phyloP scores from a whole-genome alignment of 2,888 invertebrate genomes.

The Sarcophaga rosellei region DNA sequence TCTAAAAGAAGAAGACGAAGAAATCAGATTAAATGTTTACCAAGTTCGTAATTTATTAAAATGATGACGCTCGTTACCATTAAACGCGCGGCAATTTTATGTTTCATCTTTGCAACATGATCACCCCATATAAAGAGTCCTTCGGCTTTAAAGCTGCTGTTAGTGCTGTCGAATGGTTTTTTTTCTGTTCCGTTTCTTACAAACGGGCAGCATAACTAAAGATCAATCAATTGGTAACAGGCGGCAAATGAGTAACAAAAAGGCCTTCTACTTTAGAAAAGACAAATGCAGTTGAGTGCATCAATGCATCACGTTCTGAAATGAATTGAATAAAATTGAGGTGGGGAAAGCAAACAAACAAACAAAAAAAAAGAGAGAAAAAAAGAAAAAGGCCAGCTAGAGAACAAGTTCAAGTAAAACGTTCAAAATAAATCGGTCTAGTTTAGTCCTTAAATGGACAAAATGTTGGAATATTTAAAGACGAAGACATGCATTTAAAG shows the following conservation, averaged over 20 bases:
- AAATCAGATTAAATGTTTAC: background rate
- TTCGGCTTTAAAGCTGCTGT: background rate
- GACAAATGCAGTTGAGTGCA: slow-evolving; percentile 13
- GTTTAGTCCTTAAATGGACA: slow-evolving; percentile 55
- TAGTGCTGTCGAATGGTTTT: background rate
- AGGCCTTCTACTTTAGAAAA: background rate
- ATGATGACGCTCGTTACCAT: background rate
- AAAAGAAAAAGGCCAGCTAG: slow-evolving; percentile 2
- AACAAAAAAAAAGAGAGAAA: too few relatives aligned
- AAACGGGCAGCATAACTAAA: slow-evolving; percentile 53
- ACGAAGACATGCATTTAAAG: slow-evolving; percentile 33
- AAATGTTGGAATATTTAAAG: slow-evolving; percentile 55
- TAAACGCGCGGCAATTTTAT: slow-evolving; percentile 3
- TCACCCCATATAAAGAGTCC: slow-evolving; percentile 16
- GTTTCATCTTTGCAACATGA: slow-evolving; percentile 15
- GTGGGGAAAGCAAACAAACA: background rate
- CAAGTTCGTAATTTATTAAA: slow-evolving; percentile 12
- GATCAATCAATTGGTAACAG: slow-evolving; percentile 63
- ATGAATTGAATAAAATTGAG: background rate
- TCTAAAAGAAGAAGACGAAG: too few relatives aligned
- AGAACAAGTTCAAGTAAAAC: slow-evolving; percentile 15
- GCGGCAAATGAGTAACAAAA: slow-evolving; percentile 62
- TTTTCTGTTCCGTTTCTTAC: slow-evolving; percentile 6
- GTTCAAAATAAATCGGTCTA: slow-evolving; percentile 46
- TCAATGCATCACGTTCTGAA: slow-evolving; percentile 3